These are phyloP conservation scores for Rousettus leschenaultii DNA, from an alignment of 2,113 vertebrate species.

Conservation along the genomic window DNA sequence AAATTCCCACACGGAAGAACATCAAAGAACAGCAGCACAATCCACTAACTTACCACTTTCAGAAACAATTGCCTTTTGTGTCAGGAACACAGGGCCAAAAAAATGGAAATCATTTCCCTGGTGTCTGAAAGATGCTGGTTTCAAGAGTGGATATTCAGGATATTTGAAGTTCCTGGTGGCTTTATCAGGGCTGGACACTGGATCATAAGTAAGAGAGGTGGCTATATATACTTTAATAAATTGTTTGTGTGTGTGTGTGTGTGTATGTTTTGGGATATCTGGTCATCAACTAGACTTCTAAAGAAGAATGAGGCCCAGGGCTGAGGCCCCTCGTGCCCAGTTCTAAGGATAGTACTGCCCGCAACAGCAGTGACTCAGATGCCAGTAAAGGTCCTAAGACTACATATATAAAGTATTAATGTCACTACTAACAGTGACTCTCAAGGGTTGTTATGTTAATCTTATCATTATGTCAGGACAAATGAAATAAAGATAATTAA, in stretches of 20 bases:
- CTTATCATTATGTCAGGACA: not conserved
- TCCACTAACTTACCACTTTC: not conserved
- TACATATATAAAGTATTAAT: not conserved
- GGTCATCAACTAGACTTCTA: not conserved
- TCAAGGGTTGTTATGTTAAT: not conserved
- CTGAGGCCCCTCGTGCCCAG: not conserved
- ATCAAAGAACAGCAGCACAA: not conserved
- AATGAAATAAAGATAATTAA: not conserved
- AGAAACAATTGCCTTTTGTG: not conserved
- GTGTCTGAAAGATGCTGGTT: not conserved
- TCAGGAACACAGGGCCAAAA: not conserved
- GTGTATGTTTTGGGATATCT: not conserved
- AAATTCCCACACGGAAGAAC: not conserved
- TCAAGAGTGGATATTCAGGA: not conserved
- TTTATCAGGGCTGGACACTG: not conserved
- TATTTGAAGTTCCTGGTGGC: not conserved
- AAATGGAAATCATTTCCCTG: not conserved
- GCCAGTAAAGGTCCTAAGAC: not conserved
- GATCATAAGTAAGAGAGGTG: not conserved
- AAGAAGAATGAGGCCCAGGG: not conserved
- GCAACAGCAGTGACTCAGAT: not conserved
- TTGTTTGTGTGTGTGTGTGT: not conserved
- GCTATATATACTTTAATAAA: not conserved
- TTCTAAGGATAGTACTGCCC: not conserved
- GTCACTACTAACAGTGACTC: not conserved